phyloP scores from a whole-genome alignment of 2,797 vertebrate genomes.

The Gymnoscopelus microlampas region DNA sequence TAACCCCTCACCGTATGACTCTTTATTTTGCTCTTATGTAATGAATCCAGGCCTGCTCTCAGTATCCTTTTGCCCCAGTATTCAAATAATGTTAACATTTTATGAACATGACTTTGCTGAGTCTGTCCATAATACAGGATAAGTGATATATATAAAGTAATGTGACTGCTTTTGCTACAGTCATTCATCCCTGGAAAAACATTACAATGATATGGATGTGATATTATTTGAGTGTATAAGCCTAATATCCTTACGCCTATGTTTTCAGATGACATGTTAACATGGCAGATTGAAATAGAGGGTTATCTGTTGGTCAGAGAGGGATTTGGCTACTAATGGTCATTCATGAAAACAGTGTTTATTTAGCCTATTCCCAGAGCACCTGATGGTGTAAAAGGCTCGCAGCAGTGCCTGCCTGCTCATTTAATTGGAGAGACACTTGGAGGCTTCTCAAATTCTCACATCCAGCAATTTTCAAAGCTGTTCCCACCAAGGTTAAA shows the following conservation, averaged over 20 bases:
- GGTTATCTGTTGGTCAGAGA: neutral
- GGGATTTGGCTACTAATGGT: neutral
- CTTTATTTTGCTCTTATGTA: constrained; percentile 76
- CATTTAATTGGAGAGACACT: constrained; percentile 36
- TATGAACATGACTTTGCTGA: constrained; percentile 42
- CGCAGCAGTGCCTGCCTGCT: constrained; percentile 4
- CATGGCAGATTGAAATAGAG: neutral
- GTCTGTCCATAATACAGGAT: constrained; percentile 7
- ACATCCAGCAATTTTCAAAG: constrained; percentile 49
- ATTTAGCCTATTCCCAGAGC: constrained; percentile 8
- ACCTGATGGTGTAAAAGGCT: constrained; percentile 25
- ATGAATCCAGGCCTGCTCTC: constrained; percentile 66
- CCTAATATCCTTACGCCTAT: too few species aligned
- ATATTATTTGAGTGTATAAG: too few species aligned
- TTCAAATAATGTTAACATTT: constrained; percentile 59
- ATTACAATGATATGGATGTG: too few species aligned
- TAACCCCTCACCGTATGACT: constrained; percentile 73
- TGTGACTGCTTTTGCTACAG: neutral
- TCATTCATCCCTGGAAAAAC: too few species aligned
- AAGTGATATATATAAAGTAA: neutral
- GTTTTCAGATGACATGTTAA: too few species aligned
- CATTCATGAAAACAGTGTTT: neutral
- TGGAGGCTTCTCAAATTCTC: constrained; percentile 45
- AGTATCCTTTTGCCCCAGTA: constrained; percentile 65
- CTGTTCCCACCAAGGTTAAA: constrained; percentile 52